Evolutionary conservation across 2,888 invertebrate species (phyloP).

Genomic region (Diloba caeruleocephala): DNA sequence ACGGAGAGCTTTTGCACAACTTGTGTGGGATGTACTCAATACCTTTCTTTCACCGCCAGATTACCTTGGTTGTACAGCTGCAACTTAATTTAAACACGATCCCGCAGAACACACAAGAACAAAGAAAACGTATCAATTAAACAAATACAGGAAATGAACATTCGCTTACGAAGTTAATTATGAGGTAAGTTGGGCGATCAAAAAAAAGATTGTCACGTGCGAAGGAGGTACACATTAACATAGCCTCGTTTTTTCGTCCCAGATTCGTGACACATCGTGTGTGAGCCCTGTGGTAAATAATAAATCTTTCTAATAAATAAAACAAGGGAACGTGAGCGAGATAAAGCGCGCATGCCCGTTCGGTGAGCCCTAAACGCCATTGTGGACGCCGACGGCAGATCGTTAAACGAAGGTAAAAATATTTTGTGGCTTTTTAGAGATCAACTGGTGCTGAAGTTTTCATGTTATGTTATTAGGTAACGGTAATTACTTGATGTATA

Average conservation of each 20-base stretch:
- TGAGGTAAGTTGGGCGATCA: conserved; percentile 67
- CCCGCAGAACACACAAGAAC: conserved; percentile 44
- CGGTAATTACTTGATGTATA: conserved; percentile 34
- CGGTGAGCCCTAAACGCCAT: conserved; percentile 86
- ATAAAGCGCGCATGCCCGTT: conserved; percentile 85
- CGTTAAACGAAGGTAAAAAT: conserved; percentile 87
- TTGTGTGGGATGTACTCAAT: conserved; percentile 33
- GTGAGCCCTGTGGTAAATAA: conserved; percentile 87
- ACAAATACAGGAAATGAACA: conserved; percentile 59
- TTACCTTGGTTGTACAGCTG: conserved; percentile 11
- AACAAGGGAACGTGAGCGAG: conserved; percentile 87
- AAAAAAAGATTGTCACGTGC: conserved; percentile 82
- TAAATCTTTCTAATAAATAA: conserved; percentile 89
- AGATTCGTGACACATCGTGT: conserved; percentile 88
- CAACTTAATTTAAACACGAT: conserved; percentile 31
- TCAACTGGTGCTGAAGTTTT: conserved; percentile 45
- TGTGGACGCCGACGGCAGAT: conserved; percentile 79
- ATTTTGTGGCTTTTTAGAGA: conserved; percentile 79
- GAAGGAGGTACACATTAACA: conserved; percentile 80
- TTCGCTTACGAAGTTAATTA: conserved; percentile 62
- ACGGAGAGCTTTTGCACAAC: conserved; percentile 12
- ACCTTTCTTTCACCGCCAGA: conserved; percentile 7
- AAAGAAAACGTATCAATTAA: conserved; percentile 54
- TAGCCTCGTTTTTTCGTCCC: conserved; percentile 82
- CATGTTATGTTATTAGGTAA: conserved; percentile 35